These are phyloP conservation scores for Platorchestia sp. DNA, from an alignment of 1,140 invertebrate genomes.

Conservation along the genomic window DNA sequence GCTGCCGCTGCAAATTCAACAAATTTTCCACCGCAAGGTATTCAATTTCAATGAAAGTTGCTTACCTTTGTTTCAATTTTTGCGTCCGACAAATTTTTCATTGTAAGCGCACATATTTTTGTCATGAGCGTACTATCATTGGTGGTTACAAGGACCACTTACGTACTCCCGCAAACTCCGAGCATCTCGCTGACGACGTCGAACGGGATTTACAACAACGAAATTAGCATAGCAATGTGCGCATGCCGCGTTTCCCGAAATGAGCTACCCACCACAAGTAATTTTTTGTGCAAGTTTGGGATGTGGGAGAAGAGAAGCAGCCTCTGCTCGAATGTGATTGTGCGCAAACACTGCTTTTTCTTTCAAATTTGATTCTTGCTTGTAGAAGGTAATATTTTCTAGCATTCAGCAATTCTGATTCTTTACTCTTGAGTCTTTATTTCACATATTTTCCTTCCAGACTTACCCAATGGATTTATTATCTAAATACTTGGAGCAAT, in stretches of 20 bases:
- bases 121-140: neutral
- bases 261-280: neutral
- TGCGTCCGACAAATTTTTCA: neutral
- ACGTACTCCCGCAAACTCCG: neutral
- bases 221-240: neutral
- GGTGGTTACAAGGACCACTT: neutral
- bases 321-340: neutral
- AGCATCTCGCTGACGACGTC: neutral
- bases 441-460: neutral
- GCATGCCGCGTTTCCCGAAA: neutral
- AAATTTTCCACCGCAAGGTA: neutral
- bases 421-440: neutral
- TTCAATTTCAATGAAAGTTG: neutral
- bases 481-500: neutral
- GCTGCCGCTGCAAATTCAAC: neutral
- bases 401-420: neutral
- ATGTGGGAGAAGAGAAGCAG: neutral
- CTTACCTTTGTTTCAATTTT: neutral
- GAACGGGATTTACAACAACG: neutral
- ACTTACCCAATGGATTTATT: neutral
- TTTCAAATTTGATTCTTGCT: neutral
- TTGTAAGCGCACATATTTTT: neutral
- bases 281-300: neutral
- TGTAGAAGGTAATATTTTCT: neutral
- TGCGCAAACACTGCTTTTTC: neutral